Conservation (phyloP, 2,888 invertebrate genomes). For the Micoletzkya japonica region DNA sequence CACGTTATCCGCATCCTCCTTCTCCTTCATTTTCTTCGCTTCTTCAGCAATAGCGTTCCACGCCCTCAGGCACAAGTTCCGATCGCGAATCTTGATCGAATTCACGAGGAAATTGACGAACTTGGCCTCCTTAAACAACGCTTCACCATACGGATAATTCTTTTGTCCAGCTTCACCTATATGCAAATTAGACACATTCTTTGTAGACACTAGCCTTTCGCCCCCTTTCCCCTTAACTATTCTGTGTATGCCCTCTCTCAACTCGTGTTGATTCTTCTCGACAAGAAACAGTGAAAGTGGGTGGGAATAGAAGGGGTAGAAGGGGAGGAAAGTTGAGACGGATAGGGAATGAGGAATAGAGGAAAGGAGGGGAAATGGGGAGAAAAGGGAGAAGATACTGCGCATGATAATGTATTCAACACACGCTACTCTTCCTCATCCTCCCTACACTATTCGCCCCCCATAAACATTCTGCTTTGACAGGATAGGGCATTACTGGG, state of each 20-base stretch:
- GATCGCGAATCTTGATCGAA: conserved; percentile 41
- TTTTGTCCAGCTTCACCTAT: background rate
- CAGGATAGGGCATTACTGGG: background rate
- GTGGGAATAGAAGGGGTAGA: background rate
- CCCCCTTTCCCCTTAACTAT: background rate
- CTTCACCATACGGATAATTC: background rate
- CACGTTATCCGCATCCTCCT: conserved; percentile 33
- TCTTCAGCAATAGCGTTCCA: conserved; percentile 52
- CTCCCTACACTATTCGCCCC: background rate
- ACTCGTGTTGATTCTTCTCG: conserved; percentile 7
- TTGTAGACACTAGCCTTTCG: background rate
- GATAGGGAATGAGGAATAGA: background rate
- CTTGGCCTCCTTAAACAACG: conserved; percentile 46
- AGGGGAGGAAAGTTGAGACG: background rate
- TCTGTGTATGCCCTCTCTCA: background rate
- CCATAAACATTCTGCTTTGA: background rate
- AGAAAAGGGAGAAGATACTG: background rate
- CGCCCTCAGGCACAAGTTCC: conserved; percentile 39
- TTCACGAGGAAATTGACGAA: conserved; percentile 61
- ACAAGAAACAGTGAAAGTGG: too few relatives aligned
- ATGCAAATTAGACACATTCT: background rate
- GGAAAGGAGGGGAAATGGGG: background rate
- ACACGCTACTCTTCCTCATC: background rate
- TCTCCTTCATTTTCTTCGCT: conserved; percentile 46
- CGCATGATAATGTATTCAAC: background rate